A percentile compares a stretch with the other conserved stretches of the same genome.
These are phyloP conservation scores for Eulemur macaco DNA, from an alignment of 2,113 vertebrate species.

Conservation along the genomic window DNA sequence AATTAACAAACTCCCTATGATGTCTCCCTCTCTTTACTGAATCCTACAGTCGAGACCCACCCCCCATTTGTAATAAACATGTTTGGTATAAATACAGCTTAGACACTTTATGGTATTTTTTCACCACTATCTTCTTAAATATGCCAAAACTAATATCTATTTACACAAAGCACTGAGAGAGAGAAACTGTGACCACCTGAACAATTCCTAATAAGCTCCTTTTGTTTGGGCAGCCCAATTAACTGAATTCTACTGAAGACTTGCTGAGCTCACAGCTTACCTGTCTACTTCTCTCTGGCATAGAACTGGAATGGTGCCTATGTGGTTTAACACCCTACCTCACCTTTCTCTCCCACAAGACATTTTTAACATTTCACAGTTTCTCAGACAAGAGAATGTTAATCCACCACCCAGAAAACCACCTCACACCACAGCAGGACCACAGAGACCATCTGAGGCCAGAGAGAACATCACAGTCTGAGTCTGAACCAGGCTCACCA, in stretches of 20 bases:
- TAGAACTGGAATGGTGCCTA: background rate
- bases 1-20: background rate
- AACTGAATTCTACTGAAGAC: slow-evolving; percentile 18
- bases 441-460: background rate
- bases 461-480: background rate
- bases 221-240: background rate
- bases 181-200: background rate
- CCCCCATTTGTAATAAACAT: background rate
- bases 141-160: background rate
- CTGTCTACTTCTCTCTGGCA: background rate
- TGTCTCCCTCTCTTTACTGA: background rate
- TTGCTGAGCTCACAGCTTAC: background rate
- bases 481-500: background rate
- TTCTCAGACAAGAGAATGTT: background rate
- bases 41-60: background rate
- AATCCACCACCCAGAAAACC: background rate
- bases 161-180: background rate
- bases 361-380: background rate
- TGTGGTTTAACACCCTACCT: too few species aligned
- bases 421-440: background rate
- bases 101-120: background rate
- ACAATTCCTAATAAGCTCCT: background rate
- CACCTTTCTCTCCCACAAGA: background rate
- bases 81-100: background rate
- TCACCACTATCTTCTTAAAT: background rate